Percentiles rank a stretch among this genome's conserved stretches.
Evolutionary conservation across 2,113 vertebrate genomes (phyloP).

Genomic region (Solenodon paradoxus): DNA sequence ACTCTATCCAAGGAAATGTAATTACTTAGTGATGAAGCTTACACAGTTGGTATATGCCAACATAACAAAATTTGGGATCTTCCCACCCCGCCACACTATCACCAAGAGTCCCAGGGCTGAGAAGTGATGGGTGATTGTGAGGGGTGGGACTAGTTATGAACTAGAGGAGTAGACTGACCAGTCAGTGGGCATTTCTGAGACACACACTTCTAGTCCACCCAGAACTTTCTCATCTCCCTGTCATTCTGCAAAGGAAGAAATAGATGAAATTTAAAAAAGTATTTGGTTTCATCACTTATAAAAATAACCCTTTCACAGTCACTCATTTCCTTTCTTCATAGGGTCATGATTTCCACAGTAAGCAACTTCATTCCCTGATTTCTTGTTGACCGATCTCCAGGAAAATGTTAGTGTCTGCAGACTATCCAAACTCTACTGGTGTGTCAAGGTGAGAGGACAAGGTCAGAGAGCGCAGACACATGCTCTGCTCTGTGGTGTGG

Average conservation of each 20-base stretch:
- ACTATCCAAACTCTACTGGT: not conserved
- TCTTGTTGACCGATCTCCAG: not conserved
- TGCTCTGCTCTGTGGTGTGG: not conserved
- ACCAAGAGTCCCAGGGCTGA: not conserved
- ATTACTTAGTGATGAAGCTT: not conserved
- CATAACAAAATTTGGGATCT: not conserved
- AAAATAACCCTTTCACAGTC: constrained; percentile 16
- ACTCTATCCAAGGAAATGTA: not conserved
- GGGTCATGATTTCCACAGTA: not conserved
- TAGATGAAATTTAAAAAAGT: not conserved
- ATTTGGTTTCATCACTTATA: not conserved
- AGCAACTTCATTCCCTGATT: not conserved
- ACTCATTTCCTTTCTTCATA: constrained; percentile 22
- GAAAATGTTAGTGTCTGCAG: not conserved
- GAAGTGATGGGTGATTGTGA: not conserved
- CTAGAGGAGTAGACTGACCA: not conserved
- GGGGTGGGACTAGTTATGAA: not conserved
- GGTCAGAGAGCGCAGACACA: not conserved
- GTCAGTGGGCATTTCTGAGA: not conserved
- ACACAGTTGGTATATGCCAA: not conserved
- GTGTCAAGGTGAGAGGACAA: not conserved
- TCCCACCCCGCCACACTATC: not conserved
- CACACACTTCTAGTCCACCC: not conserved
- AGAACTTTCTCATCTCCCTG: not conserved
- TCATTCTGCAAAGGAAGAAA: constrained; percentile 32